phyloP scores from a whole-genome alignment of 53 echinoderm and acorn worm species.

The Zoroaster sp. region DNA sequence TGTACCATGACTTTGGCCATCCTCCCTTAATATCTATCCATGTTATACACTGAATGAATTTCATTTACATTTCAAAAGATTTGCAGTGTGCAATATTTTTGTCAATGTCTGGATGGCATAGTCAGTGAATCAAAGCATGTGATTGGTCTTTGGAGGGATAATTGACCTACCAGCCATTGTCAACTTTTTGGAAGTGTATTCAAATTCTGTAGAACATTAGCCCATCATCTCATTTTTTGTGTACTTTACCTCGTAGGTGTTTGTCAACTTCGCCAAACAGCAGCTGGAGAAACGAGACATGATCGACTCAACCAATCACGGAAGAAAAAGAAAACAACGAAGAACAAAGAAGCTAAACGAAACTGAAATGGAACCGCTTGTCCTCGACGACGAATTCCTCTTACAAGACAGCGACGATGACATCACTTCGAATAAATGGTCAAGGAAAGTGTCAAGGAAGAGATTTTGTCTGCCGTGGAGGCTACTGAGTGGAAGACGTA shows the following conservation, averaged over 20 bases:
- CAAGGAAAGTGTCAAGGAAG: background rate
- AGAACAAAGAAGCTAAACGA: background rate
- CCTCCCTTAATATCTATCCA: too few relatives aligned
- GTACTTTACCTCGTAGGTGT: slow-evolving; percentile 81
- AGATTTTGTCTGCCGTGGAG: slow-evolving; percentile 9
- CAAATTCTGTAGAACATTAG: too few relatives aligned
- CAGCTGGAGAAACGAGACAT: slow-evolving; percentile 79
- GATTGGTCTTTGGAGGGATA: too few relatives aligned
- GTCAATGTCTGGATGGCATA: too few relatives aligned
- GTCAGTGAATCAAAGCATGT: too few relatives aligned
- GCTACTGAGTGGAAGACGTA: background rate
- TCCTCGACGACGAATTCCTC: slow-evolving; percentile 31
- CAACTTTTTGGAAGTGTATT: too few relatives aligned
- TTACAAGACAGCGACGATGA: background rate
- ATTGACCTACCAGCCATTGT: too few relatives aligned
- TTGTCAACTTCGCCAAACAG: slow-evolving; percentile 91
- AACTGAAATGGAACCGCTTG: slow-evolving; percentile 7
- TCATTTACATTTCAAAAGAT: too few relatives aligned
- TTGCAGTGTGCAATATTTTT: too few relatives aligned
- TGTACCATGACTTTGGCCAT: too few relatives aligned
- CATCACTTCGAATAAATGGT: background rate
- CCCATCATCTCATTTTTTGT: background rate
- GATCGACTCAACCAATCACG: background rate
- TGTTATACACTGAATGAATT: too few relatives aligned
- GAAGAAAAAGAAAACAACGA: background rate